These are phyloP conservation scores for Puffinus mauretanicus DNA, from an alignment of 2,113 vertebrate species.

Conservation along the genomic window DNA sequence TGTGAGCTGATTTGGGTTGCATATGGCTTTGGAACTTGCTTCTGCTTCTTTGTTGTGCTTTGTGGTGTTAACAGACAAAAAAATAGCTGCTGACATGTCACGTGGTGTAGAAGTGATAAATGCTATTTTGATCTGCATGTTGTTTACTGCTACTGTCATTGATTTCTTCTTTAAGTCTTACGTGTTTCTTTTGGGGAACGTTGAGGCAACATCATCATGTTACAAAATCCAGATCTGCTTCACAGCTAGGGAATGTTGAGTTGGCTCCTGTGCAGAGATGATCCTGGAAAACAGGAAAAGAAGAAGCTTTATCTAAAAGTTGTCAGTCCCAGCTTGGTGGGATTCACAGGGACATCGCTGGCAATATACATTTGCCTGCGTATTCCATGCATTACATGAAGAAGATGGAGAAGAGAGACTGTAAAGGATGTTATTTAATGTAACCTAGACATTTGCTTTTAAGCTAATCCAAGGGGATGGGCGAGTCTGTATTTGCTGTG, in stretches of 20 bases:
- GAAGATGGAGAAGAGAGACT: neutral
- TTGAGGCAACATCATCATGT: neutral
- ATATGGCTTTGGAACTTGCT: neutral
- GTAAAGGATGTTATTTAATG: neutral
- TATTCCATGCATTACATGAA: neutral
- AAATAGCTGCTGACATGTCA: neutral
- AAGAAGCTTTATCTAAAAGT: neutral
- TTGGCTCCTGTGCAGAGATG: neutral
- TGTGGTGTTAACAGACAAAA: neutral
- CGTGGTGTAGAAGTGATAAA: neutral
- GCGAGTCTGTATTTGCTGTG: neutral
- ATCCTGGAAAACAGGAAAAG: neutral
- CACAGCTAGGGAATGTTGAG: neutral
- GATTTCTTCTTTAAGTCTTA: neutral
- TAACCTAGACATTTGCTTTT: neutral
- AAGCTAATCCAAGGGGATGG: neutral
- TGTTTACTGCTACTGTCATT: neutral
- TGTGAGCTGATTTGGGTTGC: neutral
- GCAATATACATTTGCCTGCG: neutral
- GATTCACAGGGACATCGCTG: neutral
- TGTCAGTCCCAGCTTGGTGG: neutral
- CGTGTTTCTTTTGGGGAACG: fast-evolving
- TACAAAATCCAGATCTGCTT: neutral
- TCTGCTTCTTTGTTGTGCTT: neutral
- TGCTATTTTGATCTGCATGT: neutral